These are phyloP conservation scores for Drosophila birchii DNA, from an alignment of 2,888 invertebrate genomes.

Conservation along the genomic window DNA sequence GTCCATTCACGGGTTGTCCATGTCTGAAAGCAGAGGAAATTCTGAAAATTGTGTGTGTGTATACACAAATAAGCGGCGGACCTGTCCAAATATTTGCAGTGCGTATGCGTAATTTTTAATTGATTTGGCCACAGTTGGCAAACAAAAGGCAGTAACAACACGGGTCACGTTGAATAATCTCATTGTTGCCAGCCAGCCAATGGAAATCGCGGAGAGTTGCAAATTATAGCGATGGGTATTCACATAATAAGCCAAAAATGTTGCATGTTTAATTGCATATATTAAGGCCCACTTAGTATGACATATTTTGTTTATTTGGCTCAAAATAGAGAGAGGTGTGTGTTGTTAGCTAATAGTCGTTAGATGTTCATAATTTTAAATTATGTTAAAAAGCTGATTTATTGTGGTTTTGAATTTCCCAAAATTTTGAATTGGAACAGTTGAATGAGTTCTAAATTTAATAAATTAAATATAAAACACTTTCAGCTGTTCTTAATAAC, in stretches of 20 bases:
- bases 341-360: neutral
- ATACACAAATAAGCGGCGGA: constrained; percentile 52
- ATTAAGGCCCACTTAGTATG: constrained; percentile 31
- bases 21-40: constrained; percentile 50
- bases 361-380: neutral
- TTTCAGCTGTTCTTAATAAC: neutral
- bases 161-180: constrained; percentile 47
- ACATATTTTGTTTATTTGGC: constrained; percentile 23
- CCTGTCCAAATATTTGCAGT: constrained; percentile 71
- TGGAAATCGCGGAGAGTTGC: neutral
- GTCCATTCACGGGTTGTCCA: constrained; percentile 38
- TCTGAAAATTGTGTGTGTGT: constrained; percentile 47
- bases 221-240: neutral
- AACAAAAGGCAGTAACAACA: constrained; percentile 52
- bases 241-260: constrained; percentile 25
- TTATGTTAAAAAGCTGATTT: neutral
- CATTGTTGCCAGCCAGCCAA: constrained; percentile 25
- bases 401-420: neutral
- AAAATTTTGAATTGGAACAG: neutral
- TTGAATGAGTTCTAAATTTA: neutral
- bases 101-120: constrained; percentile 81
- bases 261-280: constrained; percentile 39
- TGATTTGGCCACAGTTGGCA: constrained; percentile 73
- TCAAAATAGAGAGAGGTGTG: neutral
- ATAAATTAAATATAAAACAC: neutral